Conservation (phyloP, 1,140 invertebrate species). For the Drosophila guanche region DNA sequence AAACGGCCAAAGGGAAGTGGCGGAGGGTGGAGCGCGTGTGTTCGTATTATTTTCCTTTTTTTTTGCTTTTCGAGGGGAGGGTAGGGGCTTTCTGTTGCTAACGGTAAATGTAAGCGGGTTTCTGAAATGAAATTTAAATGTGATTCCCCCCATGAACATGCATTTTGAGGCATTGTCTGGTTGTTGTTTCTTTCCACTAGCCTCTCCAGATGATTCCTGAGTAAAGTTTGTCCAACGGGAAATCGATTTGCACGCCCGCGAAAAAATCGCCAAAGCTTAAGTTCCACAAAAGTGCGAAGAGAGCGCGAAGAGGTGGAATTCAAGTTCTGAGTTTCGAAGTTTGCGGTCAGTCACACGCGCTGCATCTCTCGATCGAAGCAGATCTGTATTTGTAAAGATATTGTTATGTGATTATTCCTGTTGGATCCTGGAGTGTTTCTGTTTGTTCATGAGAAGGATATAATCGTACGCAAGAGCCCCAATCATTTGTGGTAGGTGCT, state of each 20-base stretch:
- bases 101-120: constrained; percentile 62
- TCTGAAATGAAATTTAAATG: constrained; percentile 66
- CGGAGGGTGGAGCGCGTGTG: constrained; percentile 23
- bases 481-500: background rate
- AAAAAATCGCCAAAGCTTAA: constrained; percentile 7
- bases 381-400: background rate
- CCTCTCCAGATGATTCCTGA: constrained; percentile 5
- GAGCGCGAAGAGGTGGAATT: background rate
- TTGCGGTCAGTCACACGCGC: background rate
- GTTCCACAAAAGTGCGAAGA: background rate
- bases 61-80: constrained; percentile 22
- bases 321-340: constrained; percentile 1
- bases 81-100: constrained; percentile 39
- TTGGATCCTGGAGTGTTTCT: too few relatives aligned
- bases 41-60: constrained; percentile 47
- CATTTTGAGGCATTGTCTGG: constrained; percentile 11
- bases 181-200: background rate
- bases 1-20: constrained; percentile 1
- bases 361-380: background rate
- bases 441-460: background rate
- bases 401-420: background rate
- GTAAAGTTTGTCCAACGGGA: constrained; percentile 36
- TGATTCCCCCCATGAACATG: constrained; percentile 16
- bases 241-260: constrained; percentile 23
- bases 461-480: background rate